Percentiles rank a stretch among this genome's conserved stretches.
These are phyloP conservation scores for Centruroides vittatus DNA, from an alignment of 1,140 invertebrate genomes.

Conservation along the genomic window DNA sequence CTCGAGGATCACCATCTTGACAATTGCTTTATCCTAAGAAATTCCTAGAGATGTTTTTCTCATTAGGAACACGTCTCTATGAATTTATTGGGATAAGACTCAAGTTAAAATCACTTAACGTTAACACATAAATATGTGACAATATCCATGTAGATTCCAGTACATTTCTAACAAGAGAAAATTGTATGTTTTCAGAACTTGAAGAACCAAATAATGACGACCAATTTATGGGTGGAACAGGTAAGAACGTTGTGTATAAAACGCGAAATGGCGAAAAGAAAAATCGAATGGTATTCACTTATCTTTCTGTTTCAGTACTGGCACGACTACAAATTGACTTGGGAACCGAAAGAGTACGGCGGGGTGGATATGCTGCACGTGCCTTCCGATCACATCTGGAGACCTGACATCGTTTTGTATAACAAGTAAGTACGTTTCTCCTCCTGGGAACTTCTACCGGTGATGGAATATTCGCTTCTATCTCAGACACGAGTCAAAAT, in stretches of 20 bases:
- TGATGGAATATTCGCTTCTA: no score
- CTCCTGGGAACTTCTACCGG: no score
- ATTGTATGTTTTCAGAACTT: conserved; percentile 53
- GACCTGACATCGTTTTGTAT: conserved; percentile 58
- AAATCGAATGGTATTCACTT: background rate
- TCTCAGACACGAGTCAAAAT: no score
- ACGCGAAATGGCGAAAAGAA: no score
- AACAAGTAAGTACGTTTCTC: conserved; percentile 29
- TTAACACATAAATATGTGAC: no score
- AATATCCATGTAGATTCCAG: no score
- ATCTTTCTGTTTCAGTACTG: conserved; percentile 23
- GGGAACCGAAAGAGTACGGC: conserved; percentile 38
- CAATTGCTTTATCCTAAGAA: no score
- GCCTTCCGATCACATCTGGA: conserved; percentile 39
- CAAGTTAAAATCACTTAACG: no score
- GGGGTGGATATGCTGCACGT: conserved; percentile 38
- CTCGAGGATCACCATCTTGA: no score
- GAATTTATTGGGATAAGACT: no score
- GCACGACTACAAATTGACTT: conserved; percentile 36
- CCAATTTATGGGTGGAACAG: conserved; percentile 89
- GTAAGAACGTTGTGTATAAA: conserved; percentile 22
- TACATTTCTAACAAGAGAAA: background rate
- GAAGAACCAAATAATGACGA: conserved; percentile 86
- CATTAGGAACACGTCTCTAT: no score
- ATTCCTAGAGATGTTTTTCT: no score